Conservation (phyloP, 2,797 vertebrate species). For the Hippopotamyrus pictus region DNA sequence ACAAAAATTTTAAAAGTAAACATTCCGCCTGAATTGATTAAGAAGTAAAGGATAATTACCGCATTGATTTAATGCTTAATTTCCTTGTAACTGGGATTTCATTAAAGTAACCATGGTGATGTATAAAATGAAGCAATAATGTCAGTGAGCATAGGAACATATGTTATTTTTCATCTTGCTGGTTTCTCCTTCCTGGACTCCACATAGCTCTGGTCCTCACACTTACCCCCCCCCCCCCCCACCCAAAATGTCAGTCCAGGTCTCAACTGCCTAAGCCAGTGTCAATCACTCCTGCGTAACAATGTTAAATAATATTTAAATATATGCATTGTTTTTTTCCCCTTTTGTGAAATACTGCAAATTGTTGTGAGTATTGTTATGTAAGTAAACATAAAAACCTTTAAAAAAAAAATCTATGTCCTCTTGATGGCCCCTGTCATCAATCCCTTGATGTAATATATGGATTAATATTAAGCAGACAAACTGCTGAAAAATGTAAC, state of each 20-base stretch:
- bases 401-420: not conserved
- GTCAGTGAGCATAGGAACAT: not conserved
- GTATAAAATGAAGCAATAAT: not conserved
- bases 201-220: not conserved
- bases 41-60: not conserved
- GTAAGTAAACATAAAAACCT: not conserved
- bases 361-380: not conserved
- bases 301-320: not conserved
- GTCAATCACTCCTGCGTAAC: not conserved
- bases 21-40: not conserved
- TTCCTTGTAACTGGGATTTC: not conserved
- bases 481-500: slow-evolving; percentile 48
- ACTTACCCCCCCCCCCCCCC: not conserved
- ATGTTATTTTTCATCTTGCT: not conserved
- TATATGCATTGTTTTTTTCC: not conserved
- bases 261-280: not conserved
- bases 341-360: not conserved
- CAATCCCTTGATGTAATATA: slow-evolving; percentile 18
- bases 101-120: not conserved
- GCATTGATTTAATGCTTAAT: not conserved
- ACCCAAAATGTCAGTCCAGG: not conserved
- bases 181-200: not conserved
- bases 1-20: not conserved
- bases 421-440: slow-evolving; percentile 2
- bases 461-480: slow-evolving; percentile 26